These are phyloP conservation scores for Sebastes trivittatus DNA, from an alignment of 2,797 vertebrate genomes.

Conservation along the genomic window DNA sequence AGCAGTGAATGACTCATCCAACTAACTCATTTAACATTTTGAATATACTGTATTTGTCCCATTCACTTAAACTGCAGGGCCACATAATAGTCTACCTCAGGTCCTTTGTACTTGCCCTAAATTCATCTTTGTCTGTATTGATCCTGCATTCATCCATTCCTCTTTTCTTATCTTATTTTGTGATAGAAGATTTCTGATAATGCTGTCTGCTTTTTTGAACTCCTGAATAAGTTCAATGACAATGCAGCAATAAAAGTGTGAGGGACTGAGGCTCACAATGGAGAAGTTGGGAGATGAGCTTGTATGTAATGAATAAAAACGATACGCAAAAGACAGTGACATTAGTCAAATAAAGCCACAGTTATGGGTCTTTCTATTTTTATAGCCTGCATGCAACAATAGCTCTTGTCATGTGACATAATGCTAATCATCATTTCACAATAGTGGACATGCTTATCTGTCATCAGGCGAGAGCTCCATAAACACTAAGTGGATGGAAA, in stretches of 20 bases:
- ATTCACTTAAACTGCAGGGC: background rate
- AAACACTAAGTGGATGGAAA: slow-evolving; percentile 81
- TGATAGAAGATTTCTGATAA: background rate
- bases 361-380: slow-evolving; percentile 39
- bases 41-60: background rate
- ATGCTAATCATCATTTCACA: slow-evolving; percentile 60
- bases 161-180: background rate
- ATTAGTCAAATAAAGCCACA: slow-evolving; percentile 38
- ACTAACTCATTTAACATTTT: background rate
- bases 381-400: slow-evolving; percentile 37
- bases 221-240: background rate
- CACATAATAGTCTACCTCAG: background rate
- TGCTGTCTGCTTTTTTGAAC: background rate
- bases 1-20: background rate
- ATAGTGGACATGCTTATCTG: slow-evolving; percentile 68
- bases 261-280: background rate
- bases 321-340: background rate
- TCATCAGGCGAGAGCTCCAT: slow-evolving; percentile 67
- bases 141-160: background rate
- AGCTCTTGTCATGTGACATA: slow-evolving; percentile 51
- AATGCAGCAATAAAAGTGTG: background rate
- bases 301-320: background rate
- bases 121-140: slow-evolving; percentile 5
- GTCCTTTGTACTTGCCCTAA: background rate
- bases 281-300: background rate